Conservation (phyloP, 2,113 vertebrate genomes). For the Hemibagrus wyckioides region DNA sequence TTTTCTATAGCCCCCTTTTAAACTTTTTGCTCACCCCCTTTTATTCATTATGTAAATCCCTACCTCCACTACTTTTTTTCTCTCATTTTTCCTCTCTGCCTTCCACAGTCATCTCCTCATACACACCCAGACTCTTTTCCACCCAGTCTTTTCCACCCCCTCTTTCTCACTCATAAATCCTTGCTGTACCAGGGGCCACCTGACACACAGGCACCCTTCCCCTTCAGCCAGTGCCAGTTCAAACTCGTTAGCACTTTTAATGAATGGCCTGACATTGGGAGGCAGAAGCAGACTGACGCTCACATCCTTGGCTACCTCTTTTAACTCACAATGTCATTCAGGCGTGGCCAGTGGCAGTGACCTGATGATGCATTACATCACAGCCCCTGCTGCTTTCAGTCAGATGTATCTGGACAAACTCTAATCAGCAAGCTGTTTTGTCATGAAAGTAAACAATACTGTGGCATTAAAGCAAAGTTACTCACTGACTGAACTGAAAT, state of each 20-base stretch:
- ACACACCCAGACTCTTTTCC: not conserved
- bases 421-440: not conserved
- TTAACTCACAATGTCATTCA: constrained; percentile 41
- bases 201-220: constrained; percentile 29
- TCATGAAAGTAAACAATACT: not conserved
- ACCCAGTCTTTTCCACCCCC: constrained; percentile 9
- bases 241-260: constrained; percentile 74
- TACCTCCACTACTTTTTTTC: not conserved
- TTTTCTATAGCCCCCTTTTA: not conserved
- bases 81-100: not conserved
- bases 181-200: constrained; percentile 41
- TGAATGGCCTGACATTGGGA: constrained; percentile 61
- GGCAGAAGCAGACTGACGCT: constrained; percentile 43
- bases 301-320: constrained; percentile 7
- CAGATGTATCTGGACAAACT: not conserved
- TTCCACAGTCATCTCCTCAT: not conserved
- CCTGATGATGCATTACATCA: constrained; percentile 54
- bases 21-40: not conserved
- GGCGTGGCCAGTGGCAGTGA: constrained; percentile 14
- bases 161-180: not conserved
- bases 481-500: not conserved
- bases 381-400: constrained; percentile 1
- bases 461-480: not conserved
- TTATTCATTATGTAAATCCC: not conserved
- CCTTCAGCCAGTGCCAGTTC: constrained; percentile 62